Evolutionary conservation across 2,797 vertebrate species (phyloP), one percentile per base, ranked within the genome.

Genomic region (Enteromius unitaeniatus): DNA sequence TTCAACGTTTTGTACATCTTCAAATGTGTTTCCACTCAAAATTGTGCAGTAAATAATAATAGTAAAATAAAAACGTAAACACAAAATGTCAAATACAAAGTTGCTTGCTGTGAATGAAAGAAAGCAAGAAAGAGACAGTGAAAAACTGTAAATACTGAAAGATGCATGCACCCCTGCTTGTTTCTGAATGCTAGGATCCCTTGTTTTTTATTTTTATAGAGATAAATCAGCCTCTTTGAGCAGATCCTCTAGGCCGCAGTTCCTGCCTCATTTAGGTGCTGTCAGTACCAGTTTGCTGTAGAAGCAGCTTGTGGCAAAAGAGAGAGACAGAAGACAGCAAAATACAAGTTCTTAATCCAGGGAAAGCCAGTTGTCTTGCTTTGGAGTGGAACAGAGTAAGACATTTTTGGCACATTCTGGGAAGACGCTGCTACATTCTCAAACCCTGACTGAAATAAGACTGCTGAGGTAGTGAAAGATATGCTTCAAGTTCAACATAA

Each of bases 311-410:
- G 40, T 78, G 84, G 83, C 79, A 78, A 67, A 14, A 34, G 21
- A 78, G 49, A 81, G 69, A 67, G 45, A 75, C 5, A 40, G 23
- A 21, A 79, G 53, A 49, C 62, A 72, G 80, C 80, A 83, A 76
- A 67, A 83, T 34, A 74, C 26, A 83, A 78, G 69, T 76, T 70
- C 79, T 76, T 87, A 83, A 85, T 87, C 86, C 76, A 70, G n/a
- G 55, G 37, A 79, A 82, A 86, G 49, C 81, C 81, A 80, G 55
- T 85, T 78, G 76, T 58, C 70, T 72, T 53, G 55, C 76, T 82
- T 85, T 62, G 53, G 70, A 83, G 51, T 78, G 76, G 69, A 87
- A 64, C 75, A 60, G 60, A 23, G 53, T 23, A 28, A 73, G 34
- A 55, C 19, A 34, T 65, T 37, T 70, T 19, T 67, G 58, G 62